Percentiles rank a stretch among this genome's conserved stretches.
Evolutionary conservation across 2,888 invertebrate species (phyloP).

Genomic region (Oxystoma pomonae): DNA sequence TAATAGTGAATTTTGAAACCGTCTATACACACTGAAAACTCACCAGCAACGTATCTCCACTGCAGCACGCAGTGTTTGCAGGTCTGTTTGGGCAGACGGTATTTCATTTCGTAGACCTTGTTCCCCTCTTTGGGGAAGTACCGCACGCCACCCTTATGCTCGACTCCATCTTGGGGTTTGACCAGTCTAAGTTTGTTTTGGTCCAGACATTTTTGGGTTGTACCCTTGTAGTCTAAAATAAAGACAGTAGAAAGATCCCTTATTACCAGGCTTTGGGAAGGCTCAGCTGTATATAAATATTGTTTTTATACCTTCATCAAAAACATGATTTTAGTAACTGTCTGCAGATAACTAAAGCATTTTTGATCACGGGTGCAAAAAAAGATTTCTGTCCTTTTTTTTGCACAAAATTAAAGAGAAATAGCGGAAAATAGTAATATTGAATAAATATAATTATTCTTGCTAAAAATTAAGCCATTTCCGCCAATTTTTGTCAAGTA

Average conservation of each 20-base stretch:
- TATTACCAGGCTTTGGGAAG: neutral
- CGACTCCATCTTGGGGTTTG: conserved; percentile 44
- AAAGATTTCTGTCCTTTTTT: too few species aligned
- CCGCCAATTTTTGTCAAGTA: too few species aligned
- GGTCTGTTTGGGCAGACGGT: conserved; percentile 54
- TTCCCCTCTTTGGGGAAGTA: conserved; percentile 77
- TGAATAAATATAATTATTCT: too few species aligned
- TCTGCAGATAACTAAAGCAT: too few species aligned
- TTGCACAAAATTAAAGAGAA: too few species aligned
- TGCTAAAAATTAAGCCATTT: too few species aligned
- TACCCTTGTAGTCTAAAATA: conserved; percentile 55
- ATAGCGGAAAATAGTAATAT: too few species aligned
- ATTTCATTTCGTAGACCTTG: conserved; percentile 69
- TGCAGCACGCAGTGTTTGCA: conserved; percentile 83
- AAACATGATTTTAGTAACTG: too few species aligned
- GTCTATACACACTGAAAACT: too few species aligned
- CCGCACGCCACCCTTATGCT: conserved; percentile 51
- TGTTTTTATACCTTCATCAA: too few species aligned
- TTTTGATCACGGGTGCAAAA: too few species aligned
- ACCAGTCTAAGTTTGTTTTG: conserved; percentile 60
- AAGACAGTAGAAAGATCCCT: neutral
- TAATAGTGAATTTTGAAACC: conserved; percentile 9
- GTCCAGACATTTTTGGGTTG: conserved; percentile 75
- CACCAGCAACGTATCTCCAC: conserved; percentile 82
- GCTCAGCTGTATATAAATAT: too few species aligned